A percentile compares a stretch with the other conserved stretches of the same genome.
Evolutionary conservation across 2,113 vertebrate genomes (phyloP).

Genomic region (Equus przewalskii): DNA sequence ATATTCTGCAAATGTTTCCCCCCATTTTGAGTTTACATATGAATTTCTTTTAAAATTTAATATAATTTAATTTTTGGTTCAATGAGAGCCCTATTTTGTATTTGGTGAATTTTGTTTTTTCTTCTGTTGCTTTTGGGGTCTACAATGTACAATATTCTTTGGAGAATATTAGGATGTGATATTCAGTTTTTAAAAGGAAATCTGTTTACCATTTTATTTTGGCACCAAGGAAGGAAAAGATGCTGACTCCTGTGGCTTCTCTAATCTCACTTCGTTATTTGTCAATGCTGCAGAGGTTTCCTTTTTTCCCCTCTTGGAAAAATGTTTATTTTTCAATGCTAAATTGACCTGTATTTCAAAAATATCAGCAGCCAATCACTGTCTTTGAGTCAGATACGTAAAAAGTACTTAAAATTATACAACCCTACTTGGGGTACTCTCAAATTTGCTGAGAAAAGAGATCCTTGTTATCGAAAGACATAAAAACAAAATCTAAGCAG

Average conservation of each 20-base stretch:
- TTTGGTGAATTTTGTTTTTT: slow-evolving; percentile 55
- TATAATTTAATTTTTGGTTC: background rate
- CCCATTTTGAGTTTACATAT: background rate
- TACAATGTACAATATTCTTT: background rate
- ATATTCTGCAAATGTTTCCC: background rate
- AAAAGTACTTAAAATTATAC: slow-evolving; percentile 61
- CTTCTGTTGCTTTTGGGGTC: background rate
- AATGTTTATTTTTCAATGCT: slow-evolving; percentile 47
- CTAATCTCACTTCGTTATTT: background rate
- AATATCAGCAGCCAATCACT: slow-evolving; percentile 24
- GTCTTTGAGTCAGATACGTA: background rate
- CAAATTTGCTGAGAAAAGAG: slow-evolving; percentile 68
- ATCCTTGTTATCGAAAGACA: slow-evolving; percentile 69
- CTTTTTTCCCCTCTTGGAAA: slow-evolving; percentile 14
- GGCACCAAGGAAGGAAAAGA: background rate
- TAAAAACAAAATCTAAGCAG: slow-evolving; percentile 66
- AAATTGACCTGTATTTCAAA: slow-evolving; percentile 42
- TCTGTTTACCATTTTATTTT: background rate
- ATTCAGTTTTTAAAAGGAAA: slow-evolving; percentile 53
- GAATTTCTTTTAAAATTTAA: background rate
- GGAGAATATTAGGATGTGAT: background rate
- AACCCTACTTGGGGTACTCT: slow-evolving; percentile 43
- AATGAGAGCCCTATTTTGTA: background rate
- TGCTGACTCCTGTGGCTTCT: background rate
- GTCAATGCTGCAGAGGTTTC: background rate